Percentiles rank a stretch among this genome's conserved stretches.
Conservation (phyloP, 2,113 vertebrate species). For the Danio rerio region GRCz12tu NC_133193.1:52009001-52009500, state of each 20-base stretch:
- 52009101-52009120: constrained; percentile 40
- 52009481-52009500: too few species aligned
- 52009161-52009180: constrained; percentile 43
- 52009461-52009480: too few species aligned
- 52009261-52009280: constrained; percentile 6
- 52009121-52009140: constrained; percentile 40
- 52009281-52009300: too few species aligned
- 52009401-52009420: too few species aligned
- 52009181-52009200: constrained; percentile 43
- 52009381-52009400: too few species aligned
- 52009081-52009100: constrained; percentile 40
- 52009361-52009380: too few species aligned
- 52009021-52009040: constrained; percentile 40
- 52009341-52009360: too few species aligned
- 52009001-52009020: not conserved
- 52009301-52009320: too few species aligned
- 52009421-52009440: too few species aligned
- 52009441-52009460: too few species aligned
- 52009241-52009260: constrained; percentile 45
- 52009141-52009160: constrained; percentile 28
- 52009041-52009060: constrained; percentile 40
- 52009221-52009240: constrained; percentile 46
- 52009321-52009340: too few species aligned
- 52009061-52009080: constrained; percentile 40
- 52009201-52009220: constrained; percentile 51